Evolutionary conservation across 2,888 invertebrate genomes (phyloP).

Genomic region (Busseola fusca): DNA sequence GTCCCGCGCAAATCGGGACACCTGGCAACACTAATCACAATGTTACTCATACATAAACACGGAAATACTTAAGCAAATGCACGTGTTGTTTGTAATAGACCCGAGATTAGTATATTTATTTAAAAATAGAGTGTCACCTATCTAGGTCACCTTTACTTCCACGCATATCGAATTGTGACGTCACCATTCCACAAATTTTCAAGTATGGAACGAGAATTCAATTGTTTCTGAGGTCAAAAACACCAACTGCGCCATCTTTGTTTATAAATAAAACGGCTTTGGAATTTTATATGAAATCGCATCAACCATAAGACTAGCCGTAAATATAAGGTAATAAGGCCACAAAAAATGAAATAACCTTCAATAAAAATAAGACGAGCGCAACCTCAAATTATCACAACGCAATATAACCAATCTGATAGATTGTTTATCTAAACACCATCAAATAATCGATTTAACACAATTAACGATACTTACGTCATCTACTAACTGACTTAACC

Average conservation of each 20-base stretch:
- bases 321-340: background rate
- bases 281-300: background rate
- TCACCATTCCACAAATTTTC: background rate
- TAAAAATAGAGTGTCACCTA: background rate
- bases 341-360: background rate
- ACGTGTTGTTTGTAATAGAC: background rate
- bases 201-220: background rate
- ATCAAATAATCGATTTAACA: slow-evolving; percentile 16
- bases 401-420: slow-evolving; percentile 12
- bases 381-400: slow-evolving; percentile 2
- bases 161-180: background rate
- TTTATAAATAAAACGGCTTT: background rate
- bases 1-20: no score
- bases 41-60: slow-evolving; percentile 4
- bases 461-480: slow-evolving; percentile 7
- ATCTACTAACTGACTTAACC: slow-evolving; percentile 13
- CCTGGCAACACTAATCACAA: no score
- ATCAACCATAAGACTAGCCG: background rate
- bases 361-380: background rate
- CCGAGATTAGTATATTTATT: background rate
- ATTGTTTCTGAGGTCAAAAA: background rate
- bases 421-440: slow-evolving; percentile 13
- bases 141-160: background rate
- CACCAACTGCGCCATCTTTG: background rate
- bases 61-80: background rate